Percentiles rank a stretch among this genome's conserved stretches.
These are phyloP conservation scores for Orycteropus afer DNA, from an alignment of 2,113 vertebrate genomes.

Conservation along the genomic window DNA sequence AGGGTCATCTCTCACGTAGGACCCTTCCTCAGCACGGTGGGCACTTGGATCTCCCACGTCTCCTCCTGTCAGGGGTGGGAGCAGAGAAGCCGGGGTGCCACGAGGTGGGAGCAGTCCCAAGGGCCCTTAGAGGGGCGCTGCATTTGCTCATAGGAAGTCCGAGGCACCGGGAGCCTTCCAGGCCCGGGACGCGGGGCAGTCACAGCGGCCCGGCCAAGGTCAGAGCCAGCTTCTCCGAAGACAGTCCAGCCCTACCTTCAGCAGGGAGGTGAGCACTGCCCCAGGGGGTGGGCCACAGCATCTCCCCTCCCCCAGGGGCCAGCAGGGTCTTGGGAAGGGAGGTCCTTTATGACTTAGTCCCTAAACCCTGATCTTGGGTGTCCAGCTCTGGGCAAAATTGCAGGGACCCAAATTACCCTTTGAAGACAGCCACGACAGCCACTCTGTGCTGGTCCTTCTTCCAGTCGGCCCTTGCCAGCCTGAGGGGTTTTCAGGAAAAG, in stretches of 20 bases:
- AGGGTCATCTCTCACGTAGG: not conserved
- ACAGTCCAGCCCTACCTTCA: conserved; percentile 85
- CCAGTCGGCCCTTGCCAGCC: too few relatives aligned
- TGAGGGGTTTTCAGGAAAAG: not conserved
- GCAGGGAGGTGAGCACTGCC: conserved; percentile 85
- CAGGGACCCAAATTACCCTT: not conserved
- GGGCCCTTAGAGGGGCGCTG: conserved; percentile 63
- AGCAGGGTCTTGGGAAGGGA: conserved; percentile 6
- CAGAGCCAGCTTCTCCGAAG: conserved; percentile 82
- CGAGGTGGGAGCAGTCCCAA: not conserved
- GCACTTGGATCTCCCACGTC: not conserved
- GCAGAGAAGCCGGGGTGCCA: not conserved
- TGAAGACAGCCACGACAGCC: not conserved
- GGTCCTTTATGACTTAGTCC: not conserved
- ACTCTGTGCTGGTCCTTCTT: too few relatives aligned
- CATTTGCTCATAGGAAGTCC: conserved; percentile 83
- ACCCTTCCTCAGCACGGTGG: not conserved
- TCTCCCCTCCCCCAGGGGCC: not conserved
- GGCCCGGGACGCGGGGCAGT: conserved; percentile 83
- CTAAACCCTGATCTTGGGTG: not conserved
- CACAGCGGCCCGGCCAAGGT: conserved; percentile 80
- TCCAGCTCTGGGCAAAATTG: not conserved
- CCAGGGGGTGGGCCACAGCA: not conserved
- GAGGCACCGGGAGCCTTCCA: conserved; percentile 87
- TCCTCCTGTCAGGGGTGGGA: not conserved